Base-by-base conservation (phyloP, 2,888 invertebrate genomes). In the Mylabris sibirica region DNA sequence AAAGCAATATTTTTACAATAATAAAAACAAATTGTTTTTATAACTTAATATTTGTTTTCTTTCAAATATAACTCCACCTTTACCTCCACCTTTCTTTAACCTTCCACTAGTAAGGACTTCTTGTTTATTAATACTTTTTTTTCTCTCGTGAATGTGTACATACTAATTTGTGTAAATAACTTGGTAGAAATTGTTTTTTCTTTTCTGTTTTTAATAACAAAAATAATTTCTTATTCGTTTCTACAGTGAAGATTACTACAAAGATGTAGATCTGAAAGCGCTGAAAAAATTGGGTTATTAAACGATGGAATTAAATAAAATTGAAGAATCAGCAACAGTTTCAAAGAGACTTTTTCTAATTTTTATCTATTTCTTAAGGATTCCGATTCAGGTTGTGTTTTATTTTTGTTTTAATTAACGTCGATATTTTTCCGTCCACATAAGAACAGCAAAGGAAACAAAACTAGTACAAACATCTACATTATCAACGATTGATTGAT, bases 161-260 rank as follows among this genome's bases (percentile, higher is more conserved):
- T n/a, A 44, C 49, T 20, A 49, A 49, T 49, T 49, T 49, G 20
- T 49, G 49, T 49, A 49, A 20, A 49, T 49, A 49, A 49, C 12
- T 20, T 49, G 49, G 49, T 20, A n/a, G 20, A 49, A 49, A n/a
- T n/a, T 49, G 20, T 20, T 11, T 3, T 20, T 8, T 35, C 38
- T 35, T 35, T 62, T 17, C n/a, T n/a, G n/a, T n/a, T 2, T 12
- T 38, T 6, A 35, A 62, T 5, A 62, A 2, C n/a, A 49, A 49
- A 20, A 20, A 20, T 20, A 49, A 20, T 74, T 72, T 70, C 73
- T 73, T 69, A 70, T 44, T n/a, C 44, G 30, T 30, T 76, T 77
- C 78, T 81, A 77, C 89, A 95, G 96, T 87, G 94, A 95, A 88
- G 95, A 96, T 87, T 96, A 96, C 88, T 96, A 96, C 85, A 95